These are phyloP conservation scores for Arothron firmamentum DNA, from an alignment of 2,113 vertebrate species.

Conservation along the genomic window DNA sequence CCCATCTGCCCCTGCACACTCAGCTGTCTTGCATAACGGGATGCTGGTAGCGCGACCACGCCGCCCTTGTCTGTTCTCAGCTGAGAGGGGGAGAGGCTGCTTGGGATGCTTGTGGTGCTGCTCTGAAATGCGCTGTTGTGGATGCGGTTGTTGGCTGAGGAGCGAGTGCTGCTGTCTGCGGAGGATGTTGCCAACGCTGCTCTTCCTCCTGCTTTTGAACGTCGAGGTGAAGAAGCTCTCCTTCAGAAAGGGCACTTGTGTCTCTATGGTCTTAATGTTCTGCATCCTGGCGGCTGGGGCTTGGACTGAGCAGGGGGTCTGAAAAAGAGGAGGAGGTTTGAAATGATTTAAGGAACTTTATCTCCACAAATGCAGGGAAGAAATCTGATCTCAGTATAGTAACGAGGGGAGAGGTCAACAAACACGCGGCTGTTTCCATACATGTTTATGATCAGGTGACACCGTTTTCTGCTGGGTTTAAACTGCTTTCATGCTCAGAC, in stretches of 20 bases:
- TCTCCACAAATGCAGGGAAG: not conserved
- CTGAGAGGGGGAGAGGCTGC: conserved; percentile 31
- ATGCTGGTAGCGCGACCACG: conserved; percentile 76
- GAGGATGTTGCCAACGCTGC: conserved; percentile 65
- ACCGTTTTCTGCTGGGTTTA: not conserved
- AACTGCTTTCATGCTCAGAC: no score
- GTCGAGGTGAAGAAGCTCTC: conserved; percentile 74
- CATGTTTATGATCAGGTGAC: not conserved
- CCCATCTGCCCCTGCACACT: conserved; percentile 72
- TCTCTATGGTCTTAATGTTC: conserved; percentile 75
- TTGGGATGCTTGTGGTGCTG: conserved; percentile 63
- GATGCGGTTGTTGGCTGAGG: conserved; percentile 60
- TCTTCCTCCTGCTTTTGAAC: conserved; percentile 74
- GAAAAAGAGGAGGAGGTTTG: conserved; percentile 7
- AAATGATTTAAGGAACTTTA: no score
- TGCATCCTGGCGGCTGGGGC: conserved; percentile 65
- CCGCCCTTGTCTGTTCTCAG: conserved; percentile 70
- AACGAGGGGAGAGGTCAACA: conserved; percentile 8
- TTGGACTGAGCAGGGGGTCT: conserved; percentile 12
- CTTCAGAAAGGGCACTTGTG: conserved; percentile 72
- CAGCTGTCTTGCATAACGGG: conserved; percentile 82
- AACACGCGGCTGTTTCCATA: no score
- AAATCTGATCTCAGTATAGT: not conserved
- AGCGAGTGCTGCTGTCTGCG: conserved; percentile 55
- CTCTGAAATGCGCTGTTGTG: conserved; percentile 47